Base-by-base conservation (phyloP, 2,888 invertebrate genomes). In the Trichogramma evanescens region DNA sequence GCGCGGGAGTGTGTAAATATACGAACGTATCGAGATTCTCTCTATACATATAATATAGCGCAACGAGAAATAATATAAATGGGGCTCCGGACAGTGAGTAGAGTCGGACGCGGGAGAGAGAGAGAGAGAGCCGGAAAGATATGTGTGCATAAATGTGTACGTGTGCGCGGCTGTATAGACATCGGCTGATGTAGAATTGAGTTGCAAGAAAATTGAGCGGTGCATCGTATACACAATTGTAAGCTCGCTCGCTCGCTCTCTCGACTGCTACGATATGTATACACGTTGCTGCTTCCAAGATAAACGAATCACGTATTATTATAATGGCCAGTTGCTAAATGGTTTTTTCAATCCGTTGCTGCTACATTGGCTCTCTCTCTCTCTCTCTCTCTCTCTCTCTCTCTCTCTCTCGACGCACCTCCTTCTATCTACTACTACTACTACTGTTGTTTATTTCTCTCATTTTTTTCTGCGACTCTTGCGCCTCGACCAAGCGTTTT, bases 261-360 rank as follows among this genome's bases (percentile, higher is more conserved):
- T 26, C 26, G 26, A 26, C 26, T 26, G 26, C 26, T 26, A 26
- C 26, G 26, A 26, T 26, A 26, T 26, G 26, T 26, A 26, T 26
- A 26, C 26, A 65, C 66, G 72, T 72, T 72, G 73, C 74, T 73
- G 73, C 74, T 58, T 58, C 58, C 72, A 65, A 71, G 74, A 75
- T 74, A 75, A 76, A 75, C 74, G 77, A 77, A 77, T 76, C 76
- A 75, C 76, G 77, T 76, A 78, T 77, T 77, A 77, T 78, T 75
- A 76, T 78, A 77, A 78, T 77, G 73, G 75, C 74, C 75, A 75
- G 75, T 74, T 76, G 75, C 76, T 76, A 76, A 77, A 77, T 77
- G 77, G 71, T 76, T 76, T 77, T 75, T 77, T 77, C 70, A 74
- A 75, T 63, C 58, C 64, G 58, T 63, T 61, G 61, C 58, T 59